These are phyloP conservation scores for Drosophila kikkawai DNA, from an alignment of 1,140 invertebrate genomes.

Conservation along the genomic window DNA sequence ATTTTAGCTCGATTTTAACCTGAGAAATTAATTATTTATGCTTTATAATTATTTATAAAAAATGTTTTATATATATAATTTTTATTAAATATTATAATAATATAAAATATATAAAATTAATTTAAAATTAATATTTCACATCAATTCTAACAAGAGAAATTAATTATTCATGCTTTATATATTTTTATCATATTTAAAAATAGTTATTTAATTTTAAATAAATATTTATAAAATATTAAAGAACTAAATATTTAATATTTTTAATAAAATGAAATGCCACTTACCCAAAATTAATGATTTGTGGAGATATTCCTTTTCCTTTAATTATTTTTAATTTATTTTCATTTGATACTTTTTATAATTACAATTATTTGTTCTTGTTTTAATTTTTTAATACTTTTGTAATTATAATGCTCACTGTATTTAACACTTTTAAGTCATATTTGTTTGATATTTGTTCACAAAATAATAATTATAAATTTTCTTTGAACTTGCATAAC, in stretches of 20 bases:
- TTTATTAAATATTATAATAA: no score
- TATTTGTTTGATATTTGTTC: neutral
- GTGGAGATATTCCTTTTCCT: neutral
- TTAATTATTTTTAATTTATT: neutral
- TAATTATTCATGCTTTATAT: no score
- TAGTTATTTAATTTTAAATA: neutral
- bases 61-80: no score
- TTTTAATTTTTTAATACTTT: neutral
- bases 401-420: neutral
- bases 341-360: neutral
- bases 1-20: no score
- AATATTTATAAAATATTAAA: neutral
- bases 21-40: no score
- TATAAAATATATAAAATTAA: neutral
- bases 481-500: neutral
- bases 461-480: neutral
- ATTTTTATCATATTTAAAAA: no score
- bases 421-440: neutral
- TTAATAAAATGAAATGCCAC: neutral
- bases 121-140: no score
- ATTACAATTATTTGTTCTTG: neutral
- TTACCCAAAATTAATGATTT: neutral
- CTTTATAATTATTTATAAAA: no score
- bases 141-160: no score
- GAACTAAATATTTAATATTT: neutral